Percentiles rank a stretch among this genome's conserved stretches.
These are phyloP conservation scores for Polydrusus tereticollis DNA, from an alignment of 2,888 invertebrate species.

Conservation along the genomic window DNA sequence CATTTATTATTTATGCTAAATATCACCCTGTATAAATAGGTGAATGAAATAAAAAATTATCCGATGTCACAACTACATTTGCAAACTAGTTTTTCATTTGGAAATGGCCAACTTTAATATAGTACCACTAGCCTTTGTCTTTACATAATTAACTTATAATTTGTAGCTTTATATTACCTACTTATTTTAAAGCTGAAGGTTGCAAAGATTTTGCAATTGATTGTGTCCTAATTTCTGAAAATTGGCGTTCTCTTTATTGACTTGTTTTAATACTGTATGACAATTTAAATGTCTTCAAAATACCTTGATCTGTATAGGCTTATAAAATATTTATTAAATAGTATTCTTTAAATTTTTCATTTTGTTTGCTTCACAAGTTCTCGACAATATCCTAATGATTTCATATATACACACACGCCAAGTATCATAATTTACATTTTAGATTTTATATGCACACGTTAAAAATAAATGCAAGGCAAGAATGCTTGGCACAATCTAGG, in stretches of 20 bases:
- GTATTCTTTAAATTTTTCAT: no score
- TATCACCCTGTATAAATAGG: background rate
- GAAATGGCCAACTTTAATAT: conserved; percentile 11
- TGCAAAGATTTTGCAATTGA: conserved; percentile 33
- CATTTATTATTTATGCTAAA: background rate
- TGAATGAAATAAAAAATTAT: background rate
- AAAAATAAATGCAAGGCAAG: background rate
- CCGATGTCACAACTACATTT: conserved; percentile 1
- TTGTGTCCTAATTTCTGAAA: conserved; percentile 38
- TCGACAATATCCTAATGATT: no score
- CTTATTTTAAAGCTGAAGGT: conserved; percentile 30
- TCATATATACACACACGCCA: no score
- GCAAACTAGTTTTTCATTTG: conserved; percentile 27
- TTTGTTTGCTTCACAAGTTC: no score
- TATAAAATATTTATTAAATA: background rate
- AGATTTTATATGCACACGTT: background rate
- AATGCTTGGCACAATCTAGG: background rate
- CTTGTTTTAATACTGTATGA: conserved; percentile 2
- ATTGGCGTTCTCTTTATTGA: conserved; percentile 25
- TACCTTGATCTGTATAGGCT: background rate
- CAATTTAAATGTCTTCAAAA: background rate
- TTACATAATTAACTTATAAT: conserved; percentile 23
- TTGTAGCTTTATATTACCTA: conserved; percentile 20
- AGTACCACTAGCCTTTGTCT: conserved; percentile 2
- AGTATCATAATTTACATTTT: background rate